These are phyloP conservation scores for Tetheella fluctuosa DNA, from an alignment of 2,888 invertebrate genomes.

Conservation along the genomic window DNA sequence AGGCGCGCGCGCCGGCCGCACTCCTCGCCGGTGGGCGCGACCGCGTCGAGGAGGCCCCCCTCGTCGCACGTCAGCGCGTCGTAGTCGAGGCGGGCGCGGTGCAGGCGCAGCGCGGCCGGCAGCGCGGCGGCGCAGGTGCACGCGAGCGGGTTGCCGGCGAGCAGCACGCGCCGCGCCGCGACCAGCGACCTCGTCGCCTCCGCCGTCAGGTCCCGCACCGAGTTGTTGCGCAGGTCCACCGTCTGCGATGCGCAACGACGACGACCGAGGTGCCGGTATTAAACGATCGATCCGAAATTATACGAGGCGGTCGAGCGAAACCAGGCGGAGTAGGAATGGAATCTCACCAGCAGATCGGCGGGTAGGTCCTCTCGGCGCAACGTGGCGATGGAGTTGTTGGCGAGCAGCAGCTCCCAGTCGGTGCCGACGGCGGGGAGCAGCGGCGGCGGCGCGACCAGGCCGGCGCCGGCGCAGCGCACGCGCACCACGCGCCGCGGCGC, in stretches of 20 bases:
- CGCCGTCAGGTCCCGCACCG: slow-evolving; percentile 13
- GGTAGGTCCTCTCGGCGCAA: not conserved
- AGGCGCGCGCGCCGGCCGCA: slow-evolving; percentile 11
- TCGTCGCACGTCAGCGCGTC: not conserved
- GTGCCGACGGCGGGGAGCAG: not conserved
- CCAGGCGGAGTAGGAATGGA: too few relatives aligned
- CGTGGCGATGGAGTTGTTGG: not conserved
- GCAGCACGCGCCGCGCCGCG: slow-evolving; percentile 10
- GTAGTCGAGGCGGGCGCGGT: slow-evolving; percentile 20
- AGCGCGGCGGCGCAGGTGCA: slow-evolving; percentile 9
- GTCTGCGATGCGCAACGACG: too few relatives aligned
- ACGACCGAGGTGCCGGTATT: too few relatives aligned
- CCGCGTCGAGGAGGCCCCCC: not conserved
- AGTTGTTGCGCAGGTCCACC: slow-evolving; percentile 15
- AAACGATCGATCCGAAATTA: too few relatives aligned
- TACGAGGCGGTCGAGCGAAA: too few relatives aligned
- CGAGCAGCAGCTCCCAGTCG: not conserved
- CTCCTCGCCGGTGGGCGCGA: not conserved
- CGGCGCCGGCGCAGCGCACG: not conserved
- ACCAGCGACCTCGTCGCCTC: not conserved
- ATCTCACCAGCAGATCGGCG: not conserved
- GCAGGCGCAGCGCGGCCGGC: not conserved
- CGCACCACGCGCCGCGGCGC: slow-evolving; percentile 14
- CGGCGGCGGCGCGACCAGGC: not conserved
- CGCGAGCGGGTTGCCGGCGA: not conserved